These are phyloP conservation scores for Hirudo medicinalis DNA, from an alignment of 1,140 invertebrate genomes.

Conservation along the genomic window DNA sequence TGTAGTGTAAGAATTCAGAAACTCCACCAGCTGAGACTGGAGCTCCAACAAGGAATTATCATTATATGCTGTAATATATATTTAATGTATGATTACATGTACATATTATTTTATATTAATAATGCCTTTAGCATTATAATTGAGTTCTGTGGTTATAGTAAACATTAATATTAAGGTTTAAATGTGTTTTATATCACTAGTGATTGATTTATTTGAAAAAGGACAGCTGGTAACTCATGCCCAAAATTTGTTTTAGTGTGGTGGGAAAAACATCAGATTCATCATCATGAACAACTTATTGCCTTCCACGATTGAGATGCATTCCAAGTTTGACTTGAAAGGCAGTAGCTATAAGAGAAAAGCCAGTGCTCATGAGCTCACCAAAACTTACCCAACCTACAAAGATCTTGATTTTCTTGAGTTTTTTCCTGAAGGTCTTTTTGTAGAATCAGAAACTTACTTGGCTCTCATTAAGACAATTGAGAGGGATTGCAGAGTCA, in stretches of 20 bases:
- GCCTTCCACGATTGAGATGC: slow-evolving; percentile 44
- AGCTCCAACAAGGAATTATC: no score
- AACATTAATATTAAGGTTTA: no score
- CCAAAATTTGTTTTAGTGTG: slow-evolving; percentile 13
- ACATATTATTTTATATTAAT: no score
- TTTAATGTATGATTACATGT: no score
- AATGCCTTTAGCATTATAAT: no score
- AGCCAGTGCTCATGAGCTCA: slow-evolving; percentile 14
- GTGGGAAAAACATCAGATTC: slow-evolving; percentile 82
- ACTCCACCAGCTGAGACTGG: no score
- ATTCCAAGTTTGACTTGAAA: slow-evolving; percentile 47
- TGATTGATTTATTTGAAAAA: background rate
- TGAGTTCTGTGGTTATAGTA: no score
- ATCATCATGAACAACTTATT: slow-evolving; percentile 98
- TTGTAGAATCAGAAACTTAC: slow-evolving; percentile 85
- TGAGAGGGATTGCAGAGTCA: slow-evolving; percentile 78
- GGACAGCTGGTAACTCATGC: background rate
- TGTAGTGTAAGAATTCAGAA: no score
- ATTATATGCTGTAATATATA: no score
- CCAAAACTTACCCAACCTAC: slow-evolving; percentile 16
- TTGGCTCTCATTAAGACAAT: slow-evolving; percentile 84
- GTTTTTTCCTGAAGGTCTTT: slow-evolving; percentile 71
- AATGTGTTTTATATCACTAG: no score
- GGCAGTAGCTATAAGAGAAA: slow-evolving; percentile 87
- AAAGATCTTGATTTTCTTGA: slow-evolving; percentile 18